Evolutionary conservation across 1,140 invertebrate genomes (phyloP).

Genomic region (Laupala kohalensis): DNA sequence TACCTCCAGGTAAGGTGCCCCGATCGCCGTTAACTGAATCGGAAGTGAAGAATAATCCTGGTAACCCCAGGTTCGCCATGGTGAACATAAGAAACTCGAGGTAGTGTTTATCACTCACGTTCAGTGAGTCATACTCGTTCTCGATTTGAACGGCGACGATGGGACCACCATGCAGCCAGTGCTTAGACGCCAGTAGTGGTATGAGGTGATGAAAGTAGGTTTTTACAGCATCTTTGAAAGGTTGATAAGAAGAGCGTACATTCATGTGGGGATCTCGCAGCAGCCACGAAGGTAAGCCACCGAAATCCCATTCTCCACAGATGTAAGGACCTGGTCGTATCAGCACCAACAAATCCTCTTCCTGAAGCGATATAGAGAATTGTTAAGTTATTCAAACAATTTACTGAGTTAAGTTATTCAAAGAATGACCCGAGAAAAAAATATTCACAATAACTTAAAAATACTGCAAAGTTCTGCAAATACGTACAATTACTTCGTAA

Average conservation of each 20-base stretch:
- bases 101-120: slow-evolving; percentile 23
- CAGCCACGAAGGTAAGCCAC: slow-evolving; percentile 28
- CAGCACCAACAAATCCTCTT: slow-evolving; percentile 33
- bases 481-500: no score
- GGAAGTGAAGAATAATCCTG: slow-evolving; percentile 36
- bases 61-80: slow-evolving; percentile 27
- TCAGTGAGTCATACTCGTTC: slow-evolving; percentile 40
- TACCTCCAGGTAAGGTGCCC: not conserved
- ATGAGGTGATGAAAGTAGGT: not conserved
- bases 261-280: no score
- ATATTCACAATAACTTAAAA: no score
- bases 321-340: slow-evolving; percentile 37
- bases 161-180: not conserved
- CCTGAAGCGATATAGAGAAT: no score
- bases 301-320: slow-evolving; percentile 49
- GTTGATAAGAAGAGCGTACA: no score
- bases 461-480: no score
- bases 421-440: no score
- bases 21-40: slow-evolving; percentile 23
- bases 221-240: not conserved
- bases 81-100: slow-evolving; percentile 29
- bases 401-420: no score
- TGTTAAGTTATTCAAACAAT: no score
- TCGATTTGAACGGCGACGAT: slow-evolving; percentile 31
- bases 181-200: not conserved